phyloP scores from a whole-genome alignment of 2,797 vertebrate species.

The Tapirus indicus region DNA sequence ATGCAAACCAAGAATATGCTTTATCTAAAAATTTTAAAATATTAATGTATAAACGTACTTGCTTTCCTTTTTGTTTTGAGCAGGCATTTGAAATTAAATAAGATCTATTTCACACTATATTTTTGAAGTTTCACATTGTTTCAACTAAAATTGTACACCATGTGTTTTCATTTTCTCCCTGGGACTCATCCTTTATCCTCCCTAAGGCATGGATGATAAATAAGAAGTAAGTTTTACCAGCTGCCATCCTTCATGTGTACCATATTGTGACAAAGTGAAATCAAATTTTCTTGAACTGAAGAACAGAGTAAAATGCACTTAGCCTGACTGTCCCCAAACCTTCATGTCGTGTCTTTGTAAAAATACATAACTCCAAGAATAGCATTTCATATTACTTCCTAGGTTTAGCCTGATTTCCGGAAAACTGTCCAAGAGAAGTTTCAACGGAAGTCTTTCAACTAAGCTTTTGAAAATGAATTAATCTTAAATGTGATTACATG shows the following conservation, averaged over 20 bases:
- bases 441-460: conserved; percentile 29
- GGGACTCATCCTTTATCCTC: conserved; percentile 19
- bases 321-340: conserved; percentile 53
- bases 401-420: conserved; percentile 20
- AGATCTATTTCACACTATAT: not conserved
- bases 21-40: conserved; percentile 42
- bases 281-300: conserved; percentile 65
- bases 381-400: conserved; percentile 38
- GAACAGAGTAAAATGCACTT: conserved; percentile 61
- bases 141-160: conserved; percentile 40
- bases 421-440: conserved; percentile 50
- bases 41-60: not conserved
- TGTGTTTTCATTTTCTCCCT: conserved; percentile 63
- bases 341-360: conserved; percentile 37
- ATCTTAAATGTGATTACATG: not conserved
- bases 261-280: conserved; percentile 65
- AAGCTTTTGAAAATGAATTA: conserved; percentile 38
- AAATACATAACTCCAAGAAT: conserved; percentile 10
- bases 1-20: not conserved
- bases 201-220: conserved; percentile 64
- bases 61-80: not conserved
- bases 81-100: conserved; percentile 40
- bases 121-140: conserved; percentile 52
- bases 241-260: conserved; percentile 47
- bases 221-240: conserved; percentile 71